Percentiles rank a stretch among this genome's conserved stretches.
Evolutionary conservation across 2,888 invertebrate species (phyloP).

Genomic region (Proisotoma minuta): DNA sequence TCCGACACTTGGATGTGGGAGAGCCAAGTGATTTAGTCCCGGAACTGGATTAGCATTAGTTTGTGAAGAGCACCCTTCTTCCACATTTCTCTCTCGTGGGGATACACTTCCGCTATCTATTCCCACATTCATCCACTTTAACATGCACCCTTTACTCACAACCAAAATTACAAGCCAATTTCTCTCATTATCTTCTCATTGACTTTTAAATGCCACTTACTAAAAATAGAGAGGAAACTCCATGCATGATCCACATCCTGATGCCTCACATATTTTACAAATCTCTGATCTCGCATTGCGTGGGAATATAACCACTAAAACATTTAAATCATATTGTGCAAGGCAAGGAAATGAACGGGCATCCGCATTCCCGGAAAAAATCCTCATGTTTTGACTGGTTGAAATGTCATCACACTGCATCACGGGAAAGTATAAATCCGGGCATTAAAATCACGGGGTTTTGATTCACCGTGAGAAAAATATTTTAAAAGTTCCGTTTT

Average conservation of each 20-base stretch:
- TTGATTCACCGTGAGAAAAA: constrained; percentile 33
- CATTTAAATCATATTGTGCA: not conserved
- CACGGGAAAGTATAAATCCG: too few species aligned
- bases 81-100: constrained; percentile 21
- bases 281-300: not conserved
- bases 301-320: not conserved
- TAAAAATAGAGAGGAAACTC: constrained; percentile 2
- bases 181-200: constrained; percentile 20
- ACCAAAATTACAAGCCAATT: constrained; percentile 15
- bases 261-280: constrained; percentile 1
- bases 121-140: constrained; percentile 17
- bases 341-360: not conserved
- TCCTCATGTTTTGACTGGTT: not conserved
- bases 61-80: constrained; percentile 1
- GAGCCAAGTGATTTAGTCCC: constrained; percentile 22
- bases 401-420: too few species aligned
- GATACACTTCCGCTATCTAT: constrained; percentile 15
- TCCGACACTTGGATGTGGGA: not conserved
- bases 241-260: constrained; percentile 5
- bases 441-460: constrained; percentile 2
- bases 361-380: constrained; percentile 15
- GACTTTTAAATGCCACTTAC: constrained; percentile 1
- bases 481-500: constrained; percentile 13
- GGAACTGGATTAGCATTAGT: constrained; percentile 34
- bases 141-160: constrained; percentile 15